Evolutionary conservation across 2,113 vertebrate species (phyloP).

Genomic region (Otocyon megalotis): DNA sequence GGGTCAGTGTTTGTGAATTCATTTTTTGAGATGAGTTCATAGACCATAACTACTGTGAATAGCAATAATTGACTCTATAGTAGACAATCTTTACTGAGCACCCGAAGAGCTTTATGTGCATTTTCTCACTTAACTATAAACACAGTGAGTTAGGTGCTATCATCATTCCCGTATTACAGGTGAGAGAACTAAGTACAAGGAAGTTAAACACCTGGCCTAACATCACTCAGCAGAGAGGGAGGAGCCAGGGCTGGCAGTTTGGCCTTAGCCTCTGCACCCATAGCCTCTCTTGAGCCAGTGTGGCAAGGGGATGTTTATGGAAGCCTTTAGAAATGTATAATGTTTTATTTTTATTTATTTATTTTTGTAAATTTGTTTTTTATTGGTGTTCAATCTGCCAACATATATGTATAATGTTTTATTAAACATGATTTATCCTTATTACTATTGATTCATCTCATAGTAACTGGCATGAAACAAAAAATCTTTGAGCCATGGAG

Average conservation of each 20-base stretch:
- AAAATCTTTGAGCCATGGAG: background rate
- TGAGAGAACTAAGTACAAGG: background rate
- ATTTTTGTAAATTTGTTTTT: no score
- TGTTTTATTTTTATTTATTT: background rate
- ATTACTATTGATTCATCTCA: background rate
- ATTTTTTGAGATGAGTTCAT: background rate
- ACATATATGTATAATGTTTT: background rate
- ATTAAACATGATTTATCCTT: background rate
- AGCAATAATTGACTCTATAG: background rate
- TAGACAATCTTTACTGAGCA: background rate
- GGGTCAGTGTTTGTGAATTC: background rate
- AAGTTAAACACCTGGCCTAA: background rate
- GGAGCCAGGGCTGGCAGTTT: background rate
- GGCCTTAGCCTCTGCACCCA: no score
- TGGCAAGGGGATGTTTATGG: background rate
- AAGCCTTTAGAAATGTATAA: background rate
- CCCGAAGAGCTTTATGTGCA: background rate
- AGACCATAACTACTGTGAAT: background rate
- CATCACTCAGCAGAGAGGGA: background rate
- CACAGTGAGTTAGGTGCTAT: background rate
- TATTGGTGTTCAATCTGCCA: no score
- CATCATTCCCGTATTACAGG: background rate
- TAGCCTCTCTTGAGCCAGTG: accelerated
- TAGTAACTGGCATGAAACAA: background rate
- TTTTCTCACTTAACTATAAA: background rate